phyloP scores from a whole-genome alignment of 2,888 invertebrate species.

The Pristionchus arcanus region DNA sequence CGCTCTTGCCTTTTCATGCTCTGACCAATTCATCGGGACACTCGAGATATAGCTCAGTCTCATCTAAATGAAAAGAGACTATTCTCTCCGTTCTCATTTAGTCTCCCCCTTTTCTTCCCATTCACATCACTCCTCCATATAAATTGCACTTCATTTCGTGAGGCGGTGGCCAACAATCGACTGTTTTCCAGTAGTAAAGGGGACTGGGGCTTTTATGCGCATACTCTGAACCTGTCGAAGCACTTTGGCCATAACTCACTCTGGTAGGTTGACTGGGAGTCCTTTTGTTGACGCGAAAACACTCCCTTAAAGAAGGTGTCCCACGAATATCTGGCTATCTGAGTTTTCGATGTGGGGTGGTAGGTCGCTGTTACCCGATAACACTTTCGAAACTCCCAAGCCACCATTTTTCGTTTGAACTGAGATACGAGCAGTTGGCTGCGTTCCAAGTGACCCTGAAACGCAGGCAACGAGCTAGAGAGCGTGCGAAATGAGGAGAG shows the following conservation, averaged over 20 bases:
- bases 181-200: background rate
- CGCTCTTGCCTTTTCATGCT: background rate
- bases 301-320: no score
- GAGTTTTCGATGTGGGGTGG: no score
- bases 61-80: background rate
- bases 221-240: background rate
- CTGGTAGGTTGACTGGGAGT: background rate
- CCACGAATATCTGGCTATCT: no score
- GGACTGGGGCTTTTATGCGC: background rate
- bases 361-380: no score
- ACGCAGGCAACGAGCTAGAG: no score
- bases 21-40: background rate
- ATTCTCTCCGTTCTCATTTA: slow-evolving; percentile 21
- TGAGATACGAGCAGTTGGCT: no score
- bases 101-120: background rate
- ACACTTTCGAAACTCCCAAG: no score
- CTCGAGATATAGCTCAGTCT: background rate
- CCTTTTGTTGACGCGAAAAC: background rate
- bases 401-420: no score
- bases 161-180: background rate
- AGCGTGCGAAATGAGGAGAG: no score
- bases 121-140: slow-evolving; percentile 1
- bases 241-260: background rate
- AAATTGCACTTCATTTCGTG: slow-evolving; percentile 5
- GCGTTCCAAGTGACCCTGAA: no score